Evolutionary conservation across 2,113 vertebrate species (phyloP).

Genomic region (Carlito syrichta): DNA sequence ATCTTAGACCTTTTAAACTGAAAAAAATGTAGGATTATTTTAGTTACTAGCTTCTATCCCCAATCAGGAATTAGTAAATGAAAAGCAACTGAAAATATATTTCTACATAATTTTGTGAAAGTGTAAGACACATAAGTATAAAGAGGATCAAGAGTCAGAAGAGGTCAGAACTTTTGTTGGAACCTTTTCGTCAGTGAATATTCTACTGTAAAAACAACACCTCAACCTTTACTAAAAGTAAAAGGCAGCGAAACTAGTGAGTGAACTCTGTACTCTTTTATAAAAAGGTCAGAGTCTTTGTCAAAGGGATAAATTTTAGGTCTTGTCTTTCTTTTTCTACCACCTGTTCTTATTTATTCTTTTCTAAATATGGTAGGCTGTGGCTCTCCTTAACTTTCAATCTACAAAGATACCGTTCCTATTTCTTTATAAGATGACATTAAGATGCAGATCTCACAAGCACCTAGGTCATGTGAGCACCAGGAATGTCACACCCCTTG

Average conservation of each 20-base stretch:
- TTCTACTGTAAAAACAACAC: not conserved
- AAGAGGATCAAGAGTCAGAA: not conserved
- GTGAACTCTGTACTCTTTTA: not conserved
- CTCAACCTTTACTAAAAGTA: not conserved
- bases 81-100: not conserved
- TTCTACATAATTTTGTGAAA: not conserved
- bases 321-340: no score
- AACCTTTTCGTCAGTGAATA: not conserved
- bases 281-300: no score
- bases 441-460: not conserved
- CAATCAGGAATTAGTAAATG: not conserved
- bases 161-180: not conserved
- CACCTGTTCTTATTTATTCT: not conserved
- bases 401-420: not conserved
- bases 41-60: not conserved
- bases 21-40: not conserved
- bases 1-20: not conserved
- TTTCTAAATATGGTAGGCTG: not conserved
- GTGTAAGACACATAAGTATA: not conserved
- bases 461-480: not conserved
- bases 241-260: not conserved
- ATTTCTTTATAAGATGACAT: not conserved
- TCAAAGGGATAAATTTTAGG: not conserved
- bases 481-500: not conserved
- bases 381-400: not conserved